phyloP scores from a whole-genome alignment of 2,113 vertebrate species.

The Petaurus breviceps region DNA sequence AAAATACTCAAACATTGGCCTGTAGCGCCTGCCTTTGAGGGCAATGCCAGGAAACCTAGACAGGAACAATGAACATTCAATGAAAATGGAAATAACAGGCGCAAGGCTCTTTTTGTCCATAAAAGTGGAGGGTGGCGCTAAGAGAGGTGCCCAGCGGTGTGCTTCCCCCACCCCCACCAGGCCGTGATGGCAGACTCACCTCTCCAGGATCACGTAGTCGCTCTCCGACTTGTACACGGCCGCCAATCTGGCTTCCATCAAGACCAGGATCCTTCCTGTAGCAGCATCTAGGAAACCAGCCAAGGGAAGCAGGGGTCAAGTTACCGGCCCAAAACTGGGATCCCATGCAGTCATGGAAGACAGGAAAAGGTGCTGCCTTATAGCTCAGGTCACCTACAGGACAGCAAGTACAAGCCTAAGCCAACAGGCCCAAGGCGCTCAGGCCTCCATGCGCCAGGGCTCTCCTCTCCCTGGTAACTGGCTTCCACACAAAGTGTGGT shows the following conservation, averaged over 20 bases:
- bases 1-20: conserved; percentile 96
- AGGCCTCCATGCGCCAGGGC: too few species aligned
- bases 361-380: neutral
- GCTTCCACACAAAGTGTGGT: too few species aligned
- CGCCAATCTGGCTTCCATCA: conserved; percentile 96
- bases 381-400: neutral
- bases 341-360: too few species aligned
- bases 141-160: too few species aligned
- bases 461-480: too few species aligned
- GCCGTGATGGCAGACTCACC: conserved; percentile 80
- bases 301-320: conserved; percentile 14
- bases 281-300: conserved; percentile 85
- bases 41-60: conserved; percentile 92
- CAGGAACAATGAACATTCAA: conserved; percentile 37
- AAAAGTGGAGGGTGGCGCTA: neutral
- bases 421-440: too few species aligned
- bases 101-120: neutral
- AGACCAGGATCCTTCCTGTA: conserved; percentile 89
- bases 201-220: conserved; percentile 94
- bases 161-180: too few species aligned
- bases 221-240: conserved; percentile 93
- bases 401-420: too few species aligned
- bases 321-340: neutral
- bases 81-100: conserved; percentile 33
- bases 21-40: conserved; percentile 96